Evolutionary conservation across 1,140 invertebrate species (phyloP).

Genomic region (Antheraea pernyi): DNA sequence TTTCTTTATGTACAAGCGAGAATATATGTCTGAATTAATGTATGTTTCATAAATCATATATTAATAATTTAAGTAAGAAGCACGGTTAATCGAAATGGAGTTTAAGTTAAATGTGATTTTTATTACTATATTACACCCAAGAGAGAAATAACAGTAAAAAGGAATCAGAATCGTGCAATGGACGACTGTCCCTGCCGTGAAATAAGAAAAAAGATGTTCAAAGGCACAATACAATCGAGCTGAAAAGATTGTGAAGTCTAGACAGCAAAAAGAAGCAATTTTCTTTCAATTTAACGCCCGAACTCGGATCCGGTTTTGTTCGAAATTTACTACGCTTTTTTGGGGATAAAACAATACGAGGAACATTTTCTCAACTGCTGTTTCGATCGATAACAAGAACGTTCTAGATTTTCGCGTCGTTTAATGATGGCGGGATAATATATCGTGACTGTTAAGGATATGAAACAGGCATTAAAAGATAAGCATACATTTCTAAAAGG

Average conservation of each 20-base stretch:
- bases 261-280: conserved; percentile 14
- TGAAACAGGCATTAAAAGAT: too few species aligned
- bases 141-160: neutral
- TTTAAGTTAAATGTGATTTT: too few species aligned
- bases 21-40: too few species aligned
- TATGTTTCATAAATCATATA: too few species aligned
- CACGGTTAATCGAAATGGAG: too few species aligned
- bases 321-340: neutral
- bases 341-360: neutral
- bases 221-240: conserved; percentile 10
- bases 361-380: neutral
- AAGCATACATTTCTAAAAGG: too few species aligned
- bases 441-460: neutral
- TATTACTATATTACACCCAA: neutral
- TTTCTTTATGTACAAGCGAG: too few species aligned
- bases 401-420: too few species aligned
- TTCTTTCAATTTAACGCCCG: conserved; percentile 12
- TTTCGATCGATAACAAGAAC: too few species aligned
- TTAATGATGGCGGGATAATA: neutral
- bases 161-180: neutral
- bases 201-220: conserved; percentile 11
- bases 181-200: neutral
- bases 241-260: conserved; percentile 12
- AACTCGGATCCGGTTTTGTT: conserved; percentile 10
- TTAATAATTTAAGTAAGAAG: too few species aligned